Conservation (phyloP, 2,797 vertebrate species). For the Novumbra hubbsi region DNA sequence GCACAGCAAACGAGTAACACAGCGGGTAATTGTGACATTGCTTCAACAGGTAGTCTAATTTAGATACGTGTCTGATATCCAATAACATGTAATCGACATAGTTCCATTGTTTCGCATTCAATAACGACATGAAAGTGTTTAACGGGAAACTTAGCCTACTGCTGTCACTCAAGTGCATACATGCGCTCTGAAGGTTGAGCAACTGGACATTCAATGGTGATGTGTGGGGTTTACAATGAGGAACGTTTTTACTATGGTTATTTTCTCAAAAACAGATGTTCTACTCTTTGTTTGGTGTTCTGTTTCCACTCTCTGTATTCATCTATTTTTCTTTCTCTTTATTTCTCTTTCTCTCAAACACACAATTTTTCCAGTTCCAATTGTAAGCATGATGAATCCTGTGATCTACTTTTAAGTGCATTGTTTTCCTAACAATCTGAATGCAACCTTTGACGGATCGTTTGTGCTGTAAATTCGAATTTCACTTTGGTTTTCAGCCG, state of each 20-base stretch:
- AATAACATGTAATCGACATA: not conserved
- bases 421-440: not conserved
- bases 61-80: not conserved
- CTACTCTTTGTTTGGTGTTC: too few relatives aligned
- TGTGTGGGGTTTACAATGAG: not conserved
- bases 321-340: too few relatives aligned
- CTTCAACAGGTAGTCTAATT: not conserved
- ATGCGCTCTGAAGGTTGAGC: not conserved
- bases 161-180: not conserved
- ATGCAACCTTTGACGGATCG: not conserved
- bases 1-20: not conserved
- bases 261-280: too few relatives aligned
- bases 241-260: not conserved
- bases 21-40: not conserved
- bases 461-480: not conserved
- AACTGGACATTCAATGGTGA: not conserved
- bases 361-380: too few relatives aligned
- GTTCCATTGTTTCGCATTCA: not conserved
- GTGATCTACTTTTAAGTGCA: slow-evolving; percentile 1
- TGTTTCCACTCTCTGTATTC: too few relatives aligned
- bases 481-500: not conserved
- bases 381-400: not conserved
- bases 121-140: not conserved
- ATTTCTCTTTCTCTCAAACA: too few relatives aligned
- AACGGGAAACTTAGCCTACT: not conserved